Evolutionary conservation across 2,888 invertebrate genomes (phyloP).

Genomic region (Luperina testacea): DNA sequence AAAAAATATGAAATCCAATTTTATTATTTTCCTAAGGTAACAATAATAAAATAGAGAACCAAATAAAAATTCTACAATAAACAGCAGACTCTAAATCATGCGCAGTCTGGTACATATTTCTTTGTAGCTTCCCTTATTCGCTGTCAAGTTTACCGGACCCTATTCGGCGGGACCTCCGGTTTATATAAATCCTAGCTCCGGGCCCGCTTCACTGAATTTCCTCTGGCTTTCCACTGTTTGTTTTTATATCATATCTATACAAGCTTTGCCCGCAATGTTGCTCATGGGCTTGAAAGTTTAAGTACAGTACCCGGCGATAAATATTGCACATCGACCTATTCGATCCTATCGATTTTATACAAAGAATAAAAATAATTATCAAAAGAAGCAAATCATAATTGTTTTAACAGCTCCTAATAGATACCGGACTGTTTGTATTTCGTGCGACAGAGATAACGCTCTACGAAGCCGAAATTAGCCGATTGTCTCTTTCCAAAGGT

Average conservation of each 20-base stretch:
- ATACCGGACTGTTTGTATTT: no score
- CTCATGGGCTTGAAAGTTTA: neutral
- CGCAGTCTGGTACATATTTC: constrained; percentile 27
- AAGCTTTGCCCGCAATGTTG: constrained; percentile 39
- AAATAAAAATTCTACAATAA: constrained; percentile 2
- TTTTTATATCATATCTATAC: constrained; percentile 71
- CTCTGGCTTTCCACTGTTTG: constrained; percentile 71
- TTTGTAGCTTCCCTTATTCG: constrained; percentile 15
- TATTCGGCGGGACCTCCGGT: constrained; percentile 62
- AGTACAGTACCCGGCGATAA: no score
- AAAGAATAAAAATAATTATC: no score
- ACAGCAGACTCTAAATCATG: constrained; percentile 25
- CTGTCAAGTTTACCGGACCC: constrained; percentile 47
- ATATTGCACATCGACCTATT: no score
- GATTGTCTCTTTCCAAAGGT: no score
- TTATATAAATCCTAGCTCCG: constrained; percentile 71
- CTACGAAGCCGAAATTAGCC: no score
- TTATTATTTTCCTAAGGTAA: neutral
- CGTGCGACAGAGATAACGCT: no score
- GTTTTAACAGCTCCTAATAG: no score
- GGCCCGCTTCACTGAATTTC: constrained; percentile 70
- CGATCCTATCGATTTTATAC: no score
- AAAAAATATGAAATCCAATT: neutral
- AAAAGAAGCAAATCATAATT: no score
- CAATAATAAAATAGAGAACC: neutral